Base-by-base conservation (phyloP, 1,140 invertebrate species). In the Formica selysi region DNA sequence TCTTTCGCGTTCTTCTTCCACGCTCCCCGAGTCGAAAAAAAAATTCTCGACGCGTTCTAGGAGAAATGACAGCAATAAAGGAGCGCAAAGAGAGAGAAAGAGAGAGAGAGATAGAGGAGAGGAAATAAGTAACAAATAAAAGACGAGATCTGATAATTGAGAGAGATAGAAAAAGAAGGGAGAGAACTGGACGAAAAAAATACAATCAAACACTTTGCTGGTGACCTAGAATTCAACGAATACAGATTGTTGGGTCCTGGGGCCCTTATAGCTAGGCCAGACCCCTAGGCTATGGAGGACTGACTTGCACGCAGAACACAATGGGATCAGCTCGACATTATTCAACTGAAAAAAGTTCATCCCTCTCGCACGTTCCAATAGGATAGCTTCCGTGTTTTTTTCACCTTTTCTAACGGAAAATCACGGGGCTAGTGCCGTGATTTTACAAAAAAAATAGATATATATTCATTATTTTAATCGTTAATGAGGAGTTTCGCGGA, bases 181-280 rank as follows among this genome's bases (percentile, higher is more conserved):
- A 48, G 32, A 32, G 16, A 7, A 16, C 13, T 11, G 41, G 84
- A 74, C 76, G 41, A 44, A 87, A 91, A 87, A 91, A 89, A 89
- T 90, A 91, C 85, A 90, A 91, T 91, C 91, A 81, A 91, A 79
- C 91, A 91, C 89, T 91, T 91, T 71, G 89, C 67, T 88, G 90
- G 13, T 93, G 92, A 93, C 92, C 92, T 80, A 93, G 48, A 51
- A 91, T 93, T 93, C 89, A 86, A 89, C 88, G 86, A 68, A 87
- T 59, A 81, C 83, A 74, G 85, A 89, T 92, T 86, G 91, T 93
- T 92, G 88, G 68, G 74, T 61, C 90, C 76, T 71, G 74, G 70
- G 81, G 41, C 61, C 79, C 76, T 85, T 70, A 67, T 76, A 51
- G 48, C 74, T 73, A 71, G 71, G 5, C 76, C 91, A 89, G 76